Conservation (phyloP, 2,888 invertebrate species). For the Chouioia cunea region DNA sequence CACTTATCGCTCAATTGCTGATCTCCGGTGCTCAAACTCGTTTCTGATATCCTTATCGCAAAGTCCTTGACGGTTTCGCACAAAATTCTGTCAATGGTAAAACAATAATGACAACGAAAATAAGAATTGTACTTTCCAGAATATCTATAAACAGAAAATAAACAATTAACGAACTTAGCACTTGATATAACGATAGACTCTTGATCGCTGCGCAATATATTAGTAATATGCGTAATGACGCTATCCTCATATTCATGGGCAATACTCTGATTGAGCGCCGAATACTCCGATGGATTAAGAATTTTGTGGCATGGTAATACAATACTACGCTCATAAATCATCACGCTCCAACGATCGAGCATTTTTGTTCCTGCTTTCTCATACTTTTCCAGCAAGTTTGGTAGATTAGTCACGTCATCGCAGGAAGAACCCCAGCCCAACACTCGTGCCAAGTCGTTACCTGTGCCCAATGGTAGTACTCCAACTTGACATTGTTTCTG, state of each 20-base stretch:
- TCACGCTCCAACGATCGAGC: constrained; percentile 97
- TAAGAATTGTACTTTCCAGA: too few species aligned
- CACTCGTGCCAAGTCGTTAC: constrained; percentile 95
- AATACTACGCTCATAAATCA: constrained; percentile 88
- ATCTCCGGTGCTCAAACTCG: constrained; percentile 72
- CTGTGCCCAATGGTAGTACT: constrained; percentile 94
- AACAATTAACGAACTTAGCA: constrained; percentile 73
- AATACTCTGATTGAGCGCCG: constrained; percentile 71
- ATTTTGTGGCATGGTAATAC: constrained; percentile 72
- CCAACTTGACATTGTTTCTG: constrained; percentile 95
- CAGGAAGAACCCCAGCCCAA: constrained; percentile 97
- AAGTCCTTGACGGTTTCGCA: constrained; percentile 86
- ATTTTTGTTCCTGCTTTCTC: constrained; percentile 98
- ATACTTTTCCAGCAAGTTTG: constrained; percentile 91
- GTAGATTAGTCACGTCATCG: constrained; percentile 94
- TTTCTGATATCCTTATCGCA: constrained; percentile 74
- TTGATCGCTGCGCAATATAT: constrained; percentile 87
- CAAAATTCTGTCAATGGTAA: constrained; percentile 70
- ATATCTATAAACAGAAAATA: too few species aligned
- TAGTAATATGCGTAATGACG: constrained; percentile 84
- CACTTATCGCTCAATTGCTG: constrained; percentile 77
- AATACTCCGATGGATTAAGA: constrained; percentile 71
- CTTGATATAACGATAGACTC: constrained; percentile 79
- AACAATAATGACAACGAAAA: neutral
- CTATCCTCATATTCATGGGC: constrained; percentile 81